Evolutionary conservation across 2,888 invertebrate species (phyloP), one percentile per base, ranked within the genome.

Genomic region (Cylloceria caligata): DNA sequence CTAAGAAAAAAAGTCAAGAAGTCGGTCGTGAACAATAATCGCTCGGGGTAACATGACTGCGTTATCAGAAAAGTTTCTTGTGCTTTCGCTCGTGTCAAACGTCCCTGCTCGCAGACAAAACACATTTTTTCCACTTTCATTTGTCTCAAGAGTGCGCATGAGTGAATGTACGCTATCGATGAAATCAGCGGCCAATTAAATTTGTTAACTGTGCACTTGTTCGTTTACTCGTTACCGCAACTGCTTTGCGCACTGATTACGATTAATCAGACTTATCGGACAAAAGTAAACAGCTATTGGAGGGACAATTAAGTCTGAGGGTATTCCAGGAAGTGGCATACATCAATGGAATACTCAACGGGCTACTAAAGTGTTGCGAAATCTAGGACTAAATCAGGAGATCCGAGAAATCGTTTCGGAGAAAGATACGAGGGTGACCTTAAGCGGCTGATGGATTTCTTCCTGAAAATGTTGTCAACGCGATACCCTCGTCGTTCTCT

Each of bases 51-150:
- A 64, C 45, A 73, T 45, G 68, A 77, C 55, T 64, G 57, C 64
- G 68, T 81, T 77, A 81, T 74, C 62, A 77, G 81, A 77, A 81
- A 81, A 81, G 55, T 81, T 81, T 69, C 30, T 36, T 39, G 55
- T 21, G 62, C 68, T 49, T 72, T 62, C 60, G 60, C 2, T 64
- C 3, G 34, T 21, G 67, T 21, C 36, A 39, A 73, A 67, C 27
- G 60, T 49, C 19, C 57, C 68, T 64, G 30, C 34, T 34, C 39
- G 49, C 34, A n/a, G 45, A 77, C 47, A 52, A 69, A 45, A 57
- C 57, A 71, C 39, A 19, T 30, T 68, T 21, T 13, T 13, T 39
- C 52, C 16, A 13, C 16, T 24, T 52, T 69, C 36, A 9, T 24
- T 30, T 52, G 16, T 11, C 45, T 45, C 65, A 6, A 55, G 36